Base-by-base conservation (phyloP, 1,140 invertebrate genomes). In the Heliconius hermathena region DNA sequence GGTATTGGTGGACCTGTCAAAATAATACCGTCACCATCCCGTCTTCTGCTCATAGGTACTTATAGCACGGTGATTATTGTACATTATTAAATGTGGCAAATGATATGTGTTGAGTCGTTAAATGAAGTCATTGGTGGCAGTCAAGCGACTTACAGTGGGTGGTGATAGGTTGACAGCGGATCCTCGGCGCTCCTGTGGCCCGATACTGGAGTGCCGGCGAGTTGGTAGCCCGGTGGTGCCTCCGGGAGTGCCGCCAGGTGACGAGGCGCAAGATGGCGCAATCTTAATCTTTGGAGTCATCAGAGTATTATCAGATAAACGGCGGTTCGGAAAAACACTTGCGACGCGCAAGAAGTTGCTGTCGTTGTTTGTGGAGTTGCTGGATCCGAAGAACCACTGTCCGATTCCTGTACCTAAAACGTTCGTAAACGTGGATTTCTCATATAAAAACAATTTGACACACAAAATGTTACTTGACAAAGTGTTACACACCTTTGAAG, bases 291-390 rank as follows among this genome's bases (percentile, higher is more conserved):
- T 98, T 16, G 98, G 97, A 36, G 98, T 97, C 96, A 98, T 98
- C 84, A 99, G 94, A 33, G 98, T 98, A 93, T 98, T 99, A 93
- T 99, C 98, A 5, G 98, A 98, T 33, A 98, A 95, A 52, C 98
- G 96, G 72, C 98, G 96, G 89, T 97, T 98, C 26, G 97, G 96
- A 89, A 98, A 97, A 5, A 96, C 96, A 87, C 97, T 98, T 57
- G 96, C 96, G 3, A 99, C 98, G 66, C 97, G 96, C 87, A 99
- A 95, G 94, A 98, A 98, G 93, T 98, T 98, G 88, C 97, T 97
- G 88, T 98, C 98, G 29, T 87, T 90, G 70, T 85, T 88, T 13
- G 84, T 88, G 8, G 90, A 88, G 80, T 90, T 94, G 82, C 81
- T 93, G 0, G 93, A 94, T 8, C 93, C 93, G 78, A 94, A 94